Conservation (phyloP, 2,797 vertebrate species). For the Sebastes dallii region DNA sequence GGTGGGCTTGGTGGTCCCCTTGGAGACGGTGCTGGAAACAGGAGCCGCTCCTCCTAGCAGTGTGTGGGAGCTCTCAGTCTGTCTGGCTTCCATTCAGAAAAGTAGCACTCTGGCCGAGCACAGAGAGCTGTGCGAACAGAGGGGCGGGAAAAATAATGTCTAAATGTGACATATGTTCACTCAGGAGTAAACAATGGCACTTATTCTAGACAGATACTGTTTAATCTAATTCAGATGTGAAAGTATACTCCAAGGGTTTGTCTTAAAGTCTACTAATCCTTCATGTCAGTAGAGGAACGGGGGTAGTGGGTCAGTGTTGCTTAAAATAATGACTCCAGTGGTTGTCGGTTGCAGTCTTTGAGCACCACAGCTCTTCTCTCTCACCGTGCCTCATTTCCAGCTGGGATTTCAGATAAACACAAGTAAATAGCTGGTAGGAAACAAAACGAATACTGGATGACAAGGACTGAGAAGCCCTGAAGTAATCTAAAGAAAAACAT, state of each 20-base stretch:
- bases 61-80: constrained; percentile 72
- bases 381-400: background rate
- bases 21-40: constrained; percentile 78
- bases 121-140: constrained; percentile 32
- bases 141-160: background rate
- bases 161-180: constrained; percentile 40
- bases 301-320: constrained; percentile 16
- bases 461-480: background rate
- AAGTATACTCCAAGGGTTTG: background rate
- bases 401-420: background rate
- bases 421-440: background rate
- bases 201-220: constrained; percentile 2
- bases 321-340: background rate
- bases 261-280: background rate
- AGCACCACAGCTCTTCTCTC: background rate
- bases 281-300: constrained; percentile 4
- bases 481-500: background rate
- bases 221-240: constrained; percentile 4
- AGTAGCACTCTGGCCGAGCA: constrained; percentile 53
- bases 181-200: constrained; percentile 28
- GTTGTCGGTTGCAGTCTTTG: background rate
- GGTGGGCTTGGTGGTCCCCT: constrained; percentile 77
- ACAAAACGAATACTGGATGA: background rate
- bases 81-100: constrained; percentile 78
- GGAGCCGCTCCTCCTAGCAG: constrained; percentile 69